Base-by-base conservation (phyloP, 2,888 invertebrate genomes). In the Apotomis betuletana region DNA sequence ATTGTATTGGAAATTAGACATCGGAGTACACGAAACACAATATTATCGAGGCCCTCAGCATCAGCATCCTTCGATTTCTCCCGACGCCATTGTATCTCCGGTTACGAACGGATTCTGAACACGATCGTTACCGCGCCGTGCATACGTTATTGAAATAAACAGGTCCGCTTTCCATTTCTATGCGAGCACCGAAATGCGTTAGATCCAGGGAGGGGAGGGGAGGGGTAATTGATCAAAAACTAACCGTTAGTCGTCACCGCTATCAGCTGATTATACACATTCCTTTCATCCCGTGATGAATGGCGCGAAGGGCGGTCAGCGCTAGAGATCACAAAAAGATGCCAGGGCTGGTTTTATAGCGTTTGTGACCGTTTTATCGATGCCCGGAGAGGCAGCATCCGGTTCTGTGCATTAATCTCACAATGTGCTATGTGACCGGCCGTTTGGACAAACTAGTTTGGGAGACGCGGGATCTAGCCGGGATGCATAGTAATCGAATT, bases 1-100 rank as follows among this genome's bases (percentile, higher is more conserved):
- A 92, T 93, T 93, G 92, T 93, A 90, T 92, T 91, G 90, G 85
- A 90, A 91, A 92, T 91, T 90, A 91, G 90, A 92, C 89, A 90
- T 89, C 87, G 89, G 87, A 90, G 91, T 90, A 90, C 90, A 91
- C 87, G 91, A 88, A 88, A 90, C 87, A 85, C 88, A 91, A 92
- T 92, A 90, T 86, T 85, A 92, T 92, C 92, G 83, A 78, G 79
- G 84, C 84, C 84, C 88, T 86, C 83, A 80, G 79, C 75, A 78
- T 80, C 81, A 78, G 83, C 88, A 87, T 88, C 86, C 87, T 82
- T 83, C 86, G 86, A 84, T 85, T 82, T 85, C 86, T 83, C 82
- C 77, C 74, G 69, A 76, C 78, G 55, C 86, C 82, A 87, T 89
- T 90, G 87, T 87, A 76, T 80, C 80, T 80, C 84, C 79, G 77